phyloP scores from a whole-genome alignment of 2,797 vertebrate species.

The Enteromius viviparus region DNA sequence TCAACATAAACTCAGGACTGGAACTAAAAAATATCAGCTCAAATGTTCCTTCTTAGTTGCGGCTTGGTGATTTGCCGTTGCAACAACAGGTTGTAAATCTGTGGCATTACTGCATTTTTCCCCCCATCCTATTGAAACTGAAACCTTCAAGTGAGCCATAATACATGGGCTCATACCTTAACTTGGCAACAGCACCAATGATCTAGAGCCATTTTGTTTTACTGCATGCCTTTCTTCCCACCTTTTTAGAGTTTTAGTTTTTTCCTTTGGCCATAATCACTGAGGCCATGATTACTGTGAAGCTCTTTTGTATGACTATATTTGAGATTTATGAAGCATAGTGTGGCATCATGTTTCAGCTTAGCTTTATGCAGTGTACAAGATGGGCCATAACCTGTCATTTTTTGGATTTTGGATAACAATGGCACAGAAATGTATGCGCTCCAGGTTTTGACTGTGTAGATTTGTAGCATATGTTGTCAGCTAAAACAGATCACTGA shows the following conservation, averaged over 20 bases:
- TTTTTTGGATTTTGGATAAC: constrained; percentile 25
- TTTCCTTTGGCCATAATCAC: constrained; percentile 13
- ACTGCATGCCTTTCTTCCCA: not conserved
- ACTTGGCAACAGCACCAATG: constrained; percentile 41
- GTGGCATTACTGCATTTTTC: constrained; percentile 52
- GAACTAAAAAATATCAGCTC: constrained; percentile 58
- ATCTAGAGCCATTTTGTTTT: constrained; percentile 9
- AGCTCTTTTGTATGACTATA: constrained; percentile 28
- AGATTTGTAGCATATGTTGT: not conserved
- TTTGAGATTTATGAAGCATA: constrained; percentile 36
- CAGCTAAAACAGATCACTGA: not conserved
- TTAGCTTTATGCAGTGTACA: constrained; percentile 17
- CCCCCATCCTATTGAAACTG: constrained; percentile 52
- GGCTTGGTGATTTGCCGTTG: constrained; percentile 38
- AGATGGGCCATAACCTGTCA: not conserved
- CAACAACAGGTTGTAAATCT: constrained; percentile 64
- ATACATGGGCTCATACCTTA: constrained; percentile 40
- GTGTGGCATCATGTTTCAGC: constrained; percentile 37
- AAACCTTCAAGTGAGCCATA: constrained; percentile 36
- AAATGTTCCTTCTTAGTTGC: constrained; percentile 59
- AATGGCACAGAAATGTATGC: constrained; percentile 1
- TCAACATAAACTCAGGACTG: constrained; percentile 56
- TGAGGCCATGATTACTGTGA: constrained; percentile 35
- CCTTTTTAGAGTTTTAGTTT: constrained; percentile 1
- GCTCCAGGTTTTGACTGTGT: not conserved